phyloP scores from a whole-genome alignment of 37 sponge, comb jelly and placozoan genomes.

The Amphimedon queenslandica region DNA sequence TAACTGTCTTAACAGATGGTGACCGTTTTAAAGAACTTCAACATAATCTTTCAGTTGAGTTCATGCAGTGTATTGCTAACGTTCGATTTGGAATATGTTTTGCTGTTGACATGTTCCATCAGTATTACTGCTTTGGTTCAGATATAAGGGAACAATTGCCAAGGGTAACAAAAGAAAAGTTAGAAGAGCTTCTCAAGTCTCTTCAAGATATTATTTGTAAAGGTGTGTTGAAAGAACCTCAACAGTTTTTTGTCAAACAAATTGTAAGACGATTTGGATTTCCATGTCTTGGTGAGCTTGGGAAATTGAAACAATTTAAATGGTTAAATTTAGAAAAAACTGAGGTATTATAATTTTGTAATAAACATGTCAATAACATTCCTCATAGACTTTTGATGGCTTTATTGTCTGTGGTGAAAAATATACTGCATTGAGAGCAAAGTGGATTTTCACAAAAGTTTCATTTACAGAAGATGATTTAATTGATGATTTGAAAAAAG shows the following conservation, averaged over 20 bases:
- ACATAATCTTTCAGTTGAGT: neutral
- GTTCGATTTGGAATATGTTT: slow-evolving; percentile 5
- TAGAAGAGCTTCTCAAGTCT: neutral
- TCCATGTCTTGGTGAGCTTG: neutral
- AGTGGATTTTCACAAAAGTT: neutral
- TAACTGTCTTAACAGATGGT: neutral
- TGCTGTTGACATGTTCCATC: neutral
- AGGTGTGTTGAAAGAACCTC: neutral
- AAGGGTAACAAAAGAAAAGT: neutral
- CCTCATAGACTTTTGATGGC: neutral
- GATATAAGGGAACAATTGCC: neutral
- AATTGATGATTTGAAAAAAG: neutral
- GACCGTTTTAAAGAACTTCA: neutral
- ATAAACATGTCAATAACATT: too few species aligned
- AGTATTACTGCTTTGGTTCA: neutral
- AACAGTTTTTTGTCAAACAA: neutral
- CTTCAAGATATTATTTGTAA: neutral
- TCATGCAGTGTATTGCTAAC: neutral
- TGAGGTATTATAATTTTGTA: neutral
- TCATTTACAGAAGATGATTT: neutral
- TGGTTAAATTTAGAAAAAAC: neutral
- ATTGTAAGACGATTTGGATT: slow-evolving; percentile 11
- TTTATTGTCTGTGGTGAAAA: neutral
- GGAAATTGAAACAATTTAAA: neutral
- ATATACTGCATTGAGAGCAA: neutral